Conservation (phyloP, 2,797 vertebrate species). For the Hyperoplus lanceolatus region DNA sequence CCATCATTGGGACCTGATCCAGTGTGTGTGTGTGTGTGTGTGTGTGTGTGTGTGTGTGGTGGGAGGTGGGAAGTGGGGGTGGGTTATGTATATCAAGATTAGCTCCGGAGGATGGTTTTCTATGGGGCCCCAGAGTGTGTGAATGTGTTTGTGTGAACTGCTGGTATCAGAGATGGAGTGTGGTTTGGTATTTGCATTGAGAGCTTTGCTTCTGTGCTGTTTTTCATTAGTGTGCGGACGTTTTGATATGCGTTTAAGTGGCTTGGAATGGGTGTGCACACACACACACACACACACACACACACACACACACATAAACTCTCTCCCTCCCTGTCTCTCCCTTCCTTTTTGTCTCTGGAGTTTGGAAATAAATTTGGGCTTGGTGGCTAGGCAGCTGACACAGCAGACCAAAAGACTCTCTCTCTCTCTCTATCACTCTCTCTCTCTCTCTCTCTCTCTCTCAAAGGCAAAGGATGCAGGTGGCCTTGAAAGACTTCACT, state of each 20-base stretch:
- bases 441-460: conserved; percentile 21
- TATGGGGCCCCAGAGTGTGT: conserved; percentile 40
- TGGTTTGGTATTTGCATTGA: conserved; percentile 43
- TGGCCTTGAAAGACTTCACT: conserved; percentile 71
- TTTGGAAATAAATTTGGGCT: conserved; percentile 72
- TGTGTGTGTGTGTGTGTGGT: background rate
- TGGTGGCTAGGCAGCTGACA: conserved; percentile 71
- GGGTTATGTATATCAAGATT: conserved; percentile 66
- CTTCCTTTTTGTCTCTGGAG: conserved; percentile 47
- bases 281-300: conserved; percentile 25
- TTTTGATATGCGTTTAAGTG: conserved; percentile 76
- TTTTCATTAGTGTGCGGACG: conserved; percentile 72
- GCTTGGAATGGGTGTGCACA: conserved; percentile 43
- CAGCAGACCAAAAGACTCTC: conserved; percentile 55
- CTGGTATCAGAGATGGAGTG: conserved; percentile 57
- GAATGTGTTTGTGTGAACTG: conserved; percentile 50
- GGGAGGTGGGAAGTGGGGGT: background rate
- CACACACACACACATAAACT: conserved; percentile 42
- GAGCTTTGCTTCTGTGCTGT: conserved; percentile 65
- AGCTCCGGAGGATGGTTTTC: conserved; percentile 37
- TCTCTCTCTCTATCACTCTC: conserved; percentile 33
- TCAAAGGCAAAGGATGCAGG: conserved; percentile 80
- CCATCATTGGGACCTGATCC: conserved; percentile 58
- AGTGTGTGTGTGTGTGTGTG: conserved; percentile 34
- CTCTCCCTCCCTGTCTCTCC: conserved; percentile 45